Percentiles rank a stretch among this genome's conserved stretches.
Evolutionary conservation across 2,888 invertebrate species (phyloP).

Genomic region (Nymphalis polychloros): DNA sequence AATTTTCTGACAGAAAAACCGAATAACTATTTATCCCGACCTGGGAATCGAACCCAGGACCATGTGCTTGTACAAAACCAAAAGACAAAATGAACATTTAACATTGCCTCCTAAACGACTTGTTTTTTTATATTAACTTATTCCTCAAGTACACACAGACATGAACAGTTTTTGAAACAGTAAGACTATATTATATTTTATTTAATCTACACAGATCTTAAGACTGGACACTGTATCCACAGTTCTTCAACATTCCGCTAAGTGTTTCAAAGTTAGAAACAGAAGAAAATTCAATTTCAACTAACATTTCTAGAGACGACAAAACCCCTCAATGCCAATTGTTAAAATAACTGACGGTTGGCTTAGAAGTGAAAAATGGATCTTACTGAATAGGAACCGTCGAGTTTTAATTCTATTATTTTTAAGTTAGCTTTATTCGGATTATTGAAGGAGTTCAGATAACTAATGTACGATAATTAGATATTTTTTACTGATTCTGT

Average conservation of each 20-base stretch:
- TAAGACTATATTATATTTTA: not conserved
- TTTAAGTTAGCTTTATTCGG: not conserved
- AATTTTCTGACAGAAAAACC: too few species aligned
- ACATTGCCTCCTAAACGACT: too few species aligned
- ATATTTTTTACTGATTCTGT: not conserved
- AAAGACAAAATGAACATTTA: too few species aligned
- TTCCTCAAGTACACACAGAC: too few species aligned
- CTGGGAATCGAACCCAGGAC: too few species aligned
- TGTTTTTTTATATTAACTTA: too few species aligned
- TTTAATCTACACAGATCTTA: not conserved
- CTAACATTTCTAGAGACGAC: slow-evolving; percentile 13
- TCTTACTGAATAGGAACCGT: slow-evolving; percentile 3
- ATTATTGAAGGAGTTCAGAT: not conserved
- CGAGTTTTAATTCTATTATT: not conserved
- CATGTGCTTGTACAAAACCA: too few species aligned
- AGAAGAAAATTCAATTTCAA: slow-evolving; percentile 19
- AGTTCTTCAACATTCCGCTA: not conserved
- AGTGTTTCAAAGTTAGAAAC: slow-evolving; percentile 12
- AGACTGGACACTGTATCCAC: not conserved
- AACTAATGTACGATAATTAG: not conserved
- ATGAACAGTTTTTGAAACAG: not conserved
- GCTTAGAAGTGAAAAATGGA: slow-evolving; percentile 19
- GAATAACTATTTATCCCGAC: too few species aligned
- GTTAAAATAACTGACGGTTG: slow-evolving; percentile 1
- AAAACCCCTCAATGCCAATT: slow-evolving; percentile 18